Percentiles rank a stretch among this genome's conserved stretches.
These are phyloP conservation scores for Sebastes iracundus DNA, from an alignment of 2,797 vertebrate genomes.

Conservation along the genomic window DNA sequence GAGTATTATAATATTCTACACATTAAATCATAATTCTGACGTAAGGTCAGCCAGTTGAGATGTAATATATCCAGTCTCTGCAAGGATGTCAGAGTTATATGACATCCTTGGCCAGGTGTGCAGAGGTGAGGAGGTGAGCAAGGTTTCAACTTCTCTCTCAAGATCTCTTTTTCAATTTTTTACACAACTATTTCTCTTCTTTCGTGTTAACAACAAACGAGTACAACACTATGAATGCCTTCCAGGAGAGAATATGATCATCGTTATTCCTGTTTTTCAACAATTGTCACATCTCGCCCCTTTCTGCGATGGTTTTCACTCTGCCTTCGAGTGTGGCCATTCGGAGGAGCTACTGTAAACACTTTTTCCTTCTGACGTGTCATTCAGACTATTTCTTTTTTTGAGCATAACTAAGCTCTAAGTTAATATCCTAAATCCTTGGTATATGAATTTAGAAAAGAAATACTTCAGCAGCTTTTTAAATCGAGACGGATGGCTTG, in stretches of 20 bases:
- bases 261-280: background rate
- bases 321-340: too few species aligned
- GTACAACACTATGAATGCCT: background rate
- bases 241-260: background rate
- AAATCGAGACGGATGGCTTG: too few species aligned
- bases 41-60: background rate
- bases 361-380: too few species aligned
- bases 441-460: too few species aligned
- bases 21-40: background rate
- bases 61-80: background rate
- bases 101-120: too few species aligned
- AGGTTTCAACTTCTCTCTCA: background rate
- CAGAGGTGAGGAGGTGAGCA: background rate
- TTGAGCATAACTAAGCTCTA: too few species aligned
- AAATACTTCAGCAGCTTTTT: too few species aligned
- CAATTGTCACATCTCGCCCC: background rate
- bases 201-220: background rate
- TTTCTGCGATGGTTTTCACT: background rate
- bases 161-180: background rate
- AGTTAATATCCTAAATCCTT: too few species aligned
- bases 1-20: conserved; percentile 9
- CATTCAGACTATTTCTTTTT: background rate
- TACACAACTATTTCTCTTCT: background rate
- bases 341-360: too few species aligned
- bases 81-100: background rate